A percentile compares a stretch with the other conserved stretches of the same genome.
These are phyloP conservation scores for Eilema sororculum DNA, from an alignment of 2,888 invertebrate genomes.

Conservation along the genomic window DNA sequence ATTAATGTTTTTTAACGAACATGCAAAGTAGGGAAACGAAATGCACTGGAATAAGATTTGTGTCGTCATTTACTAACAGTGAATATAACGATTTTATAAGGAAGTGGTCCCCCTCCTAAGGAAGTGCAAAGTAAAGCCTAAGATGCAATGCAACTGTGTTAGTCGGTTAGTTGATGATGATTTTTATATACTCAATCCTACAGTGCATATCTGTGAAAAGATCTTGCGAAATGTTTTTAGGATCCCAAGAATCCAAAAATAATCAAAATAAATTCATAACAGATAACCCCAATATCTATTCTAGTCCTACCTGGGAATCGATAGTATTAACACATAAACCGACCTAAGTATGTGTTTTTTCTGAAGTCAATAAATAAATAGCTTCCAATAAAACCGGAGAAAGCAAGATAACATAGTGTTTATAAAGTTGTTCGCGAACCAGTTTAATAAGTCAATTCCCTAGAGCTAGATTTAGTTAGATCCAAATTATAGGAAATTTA, in stretches of 20 bases:
- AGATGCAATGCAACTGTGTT: too few species aligned
- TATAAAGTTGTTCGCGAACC: conserved; percentile 58
- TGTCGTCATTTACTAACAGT: neutral
- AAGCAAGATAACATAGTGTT: conserved; percentile 57
- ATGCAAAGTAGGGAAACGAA: neutral
- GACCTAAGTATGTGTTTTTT: conserved; percentile 26
- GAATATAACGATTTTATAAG: neutral
- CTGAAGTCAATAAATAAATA: conserved; percentile 44
- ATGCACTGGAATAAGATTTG: neutral
- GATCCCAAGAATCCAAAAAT: neutral
- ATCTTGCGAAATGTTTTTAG: neutral
- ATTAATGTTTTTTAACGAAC: neutral
- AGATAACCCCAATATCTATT: neutral
- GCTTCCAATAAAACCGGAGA: conserved; percentile 59
- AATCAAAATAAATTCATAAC: neutral
- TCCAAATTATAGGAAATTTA: conserved; percentile 71
- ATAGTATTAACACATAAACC: neutral
- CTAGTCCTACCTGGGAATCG: neutral
- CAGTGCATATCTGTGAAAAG: neutral
- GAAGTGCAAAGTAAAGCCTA: too few species aligned
- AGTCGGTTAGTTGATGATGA: too few species aligned
- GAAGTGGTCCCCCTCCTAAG: too few species aligned
- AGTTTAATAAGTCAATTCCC: conserved; percentile 63
- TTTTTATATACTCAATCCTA: neutral
- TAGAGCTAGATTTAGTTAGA: conserved; percentile 60